These are phyloP conservation scores for Perizoma flavofasciatum DNA, from an alignment of 2,888 invertebrate species.

Conservation along the genomic window DNA sequence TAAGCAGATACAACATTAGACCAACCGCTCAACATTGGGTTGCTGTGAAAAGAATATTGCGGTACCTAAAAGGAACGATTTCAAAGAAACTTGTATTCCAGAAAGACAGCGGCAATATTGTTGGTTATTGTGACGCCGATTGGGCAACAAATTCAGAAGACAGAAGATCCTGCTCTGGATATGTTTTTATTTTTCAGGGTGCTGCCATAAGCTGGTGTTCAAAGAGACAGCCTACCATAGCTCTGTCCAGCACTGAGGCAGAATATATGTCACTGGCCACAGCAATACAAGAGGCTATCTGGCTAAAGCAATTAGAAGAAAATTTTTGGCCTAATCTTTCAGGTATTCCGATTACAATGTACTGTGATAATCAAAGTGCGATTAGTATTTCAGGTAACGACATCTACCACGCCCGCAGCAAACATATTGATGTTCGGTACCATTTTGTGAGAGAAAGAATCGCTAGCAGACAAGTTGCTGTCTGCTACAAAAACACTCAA, in stretches of 20 bases:
- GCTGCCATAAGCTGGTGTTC: slow-evolving; percentile 44
- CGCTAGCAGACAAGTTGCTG: slow-evolving; percentile 1
- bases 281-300: slow-evolving; percentile 36
- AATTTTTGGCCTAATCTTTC: slow-evolving; percentile 12
- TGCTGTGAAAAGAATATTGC: too few relatives aligned
- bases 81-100: too few relatives aligned
- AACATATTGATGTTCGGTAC: slow-evolving; percentile 36
- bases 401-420: slow-evolving; percentile 25
- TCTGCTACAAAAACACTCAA: slow-evolving; percentile 1
- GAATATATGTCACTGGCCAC: slow-evolving; percentile 41
- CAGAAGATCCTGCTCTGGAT: slow-evolving; percentile 40
- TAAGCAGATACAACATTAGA: slow-evolving; percentile 34
- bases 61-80: too few relatives aligned
- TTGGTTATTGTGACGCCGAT: slow-evolving; percentile 41
- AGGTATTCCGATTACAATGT: slow-evolving; percentile 15
- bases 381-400: slow-evolving; percentile 27
- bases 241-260: slow-evolving; percentile 20
- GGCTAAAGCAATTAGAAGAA: slow-evolving; percentile 29
- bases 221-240: slow-evolving; percentile 31
- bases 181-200: slow-evolving; percentile 41
- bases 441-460: slow-evolving; percentile 29
- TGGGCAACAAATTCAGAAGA: slow-evolving; percentile 37
- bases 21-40: slow-evolving; percentile 10
- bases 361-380: slow-evolving; percentile 20
- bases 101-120: not conserved